Evolutionary conservation across 2,888 invertebrate genomes (phyloP), one percentile per base, ranked within the genome.

Genomic region (Rhaphigaster nebulosa): DNA sequence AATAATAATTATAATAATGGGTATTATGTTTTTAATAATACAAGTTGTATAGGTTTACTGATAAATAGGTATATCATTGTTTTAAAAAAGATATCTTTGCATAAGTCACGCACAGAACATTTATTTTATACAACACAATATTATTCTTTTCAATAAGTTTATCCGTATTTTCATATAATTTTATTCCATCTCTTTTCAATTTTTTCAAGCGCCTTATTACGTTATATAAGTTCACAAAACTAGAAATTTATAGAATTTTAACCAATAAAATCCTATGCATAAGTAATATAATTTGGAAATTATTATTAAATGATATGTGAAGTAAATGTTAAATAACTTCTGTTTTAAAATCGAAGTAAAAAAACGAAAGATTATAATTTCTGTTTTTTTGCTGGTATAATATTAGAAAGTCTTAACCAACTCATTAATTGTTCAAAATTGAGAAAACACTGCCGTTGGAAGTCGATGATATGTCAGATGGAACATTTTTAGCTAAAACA

Each of bases 401-500:
- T 20, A 34, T 70, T 70, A 34, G 29, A 70, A 34, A 34, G 70
- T 70, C 15, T 13, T 29, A 65, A 12, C 29, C 29, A 13, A 34
- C 20, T 70, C 70, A 34, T 70, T 34, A 20, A 70, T 34, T 20
- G 20, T 70, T 70, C 6, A 3, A 65, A 65, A 15, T 29, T 5
- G 8, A 13, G 20, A 34, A 70, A 70, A 34, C 20, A 34, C 20
- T 20, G 18, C 18, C 18, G 34, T 70, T 70, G 1, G 70, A 34
- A 70, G 34, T 70, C 34, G 18, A 34, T 70, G 18, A 34, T 70
- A 34, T 34, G 70, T 6, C 70, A 29, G 87, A 52, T 87, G 20
- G 15, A 45, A 87, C 52, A 45, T 34, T 45, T 84, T 84, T 45
- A 84, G 45, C 41, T 84, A 45, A 45, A 84, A 84, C 34, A 80